These are phyloP conservation scores for Pinna nobilis DNA, from an alignment of 1,140 invertebrate species.

Conservation along the genomic window DNA sequence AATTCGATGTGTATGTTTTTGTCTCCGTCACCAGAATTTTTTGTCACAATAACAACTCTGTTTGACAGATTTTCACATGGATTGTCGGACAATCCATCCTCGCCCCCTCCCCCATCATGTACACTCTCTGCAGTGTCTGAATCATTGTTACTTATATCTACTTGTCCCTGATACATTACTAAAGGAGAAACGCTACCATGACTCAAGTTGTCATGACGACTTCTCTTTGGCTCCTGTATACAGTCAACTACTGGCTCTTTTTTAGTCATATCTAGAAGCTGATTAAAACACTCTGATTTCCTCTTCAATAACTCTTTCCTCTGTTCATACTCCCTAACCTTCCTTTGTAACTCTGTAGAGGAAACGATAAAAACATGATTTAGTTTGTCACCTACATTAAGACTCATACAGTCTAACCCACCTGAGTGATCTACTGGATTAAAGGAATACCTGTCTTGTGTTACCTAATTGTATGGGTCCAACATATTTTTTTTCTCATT, in stretches of 20 bases:
- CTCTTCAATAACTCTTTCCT: constrained; percentile 49
- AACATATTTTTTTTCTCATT: not conserved
- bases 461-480: not conserved
- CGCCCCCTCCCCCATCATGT: no score
- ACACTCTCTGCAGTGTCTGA: no score
- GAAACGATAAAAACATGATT: not conserved
- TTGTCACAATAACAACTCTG: no score
- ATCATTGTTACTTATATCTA: no score
- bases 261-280: constrained; percentile 50
- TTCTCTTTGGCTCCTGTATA: not conserved
- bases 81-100: no score
- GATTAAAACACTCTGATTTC: constrained; percentile 54
- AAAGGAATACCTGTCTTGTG: not conserved
- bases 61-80: no score
- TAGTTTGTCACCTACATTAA: not conserved
- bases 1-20: no score
- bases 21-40: no score
- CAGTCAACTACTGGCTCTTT: constrained; percentile 7
- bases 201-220: no score
- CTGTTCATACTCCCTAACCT: constrained; percentile 46
- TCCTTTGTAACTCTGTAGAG: constrained; percentile 48
- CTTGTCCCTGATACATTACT: no score
- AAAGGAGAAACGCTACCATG: no score
- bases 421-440: not conserved
- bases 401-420: not conserved